Evolutionary conservation across 2,113 vertebrate species (phyloP).

Genomic region (Gnathochromis pfefferi): DNA sequence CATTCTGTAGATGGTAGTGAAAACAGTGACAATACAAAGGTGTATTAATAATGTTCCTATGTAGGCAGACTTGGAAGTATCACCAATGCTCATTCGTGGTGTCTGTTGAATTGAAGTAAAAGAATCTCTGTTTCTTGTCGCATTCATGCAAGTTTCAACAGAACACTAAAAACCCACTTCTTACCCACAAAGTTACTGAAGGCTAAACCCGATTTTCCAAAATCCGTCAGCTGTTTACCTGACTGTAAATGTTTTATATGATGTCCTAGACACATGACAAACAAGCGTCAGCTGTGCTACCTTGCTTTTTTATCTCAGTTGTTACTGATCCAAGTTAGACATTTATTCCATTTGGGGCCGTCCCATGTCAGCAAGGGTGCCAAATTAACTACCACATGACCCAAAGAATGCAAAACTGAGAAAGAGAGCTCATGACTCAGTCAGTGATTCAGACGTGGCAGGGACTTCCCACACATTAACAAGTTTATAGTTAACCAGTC

Average conservation of each 20-base stretch:
- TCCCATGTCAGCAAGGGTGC: neutral
- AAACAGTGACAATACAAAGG: neutral
- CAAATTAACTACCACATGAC: neutral
- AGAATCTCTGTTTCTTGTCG: neutral
- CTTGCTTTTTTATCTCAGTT: neutral
- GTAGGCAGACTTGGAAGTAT: neutral
- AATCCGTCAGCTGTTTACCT: neutral
- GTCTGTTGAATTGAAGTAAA: neutral
- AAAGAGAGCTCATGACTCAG: neutral
- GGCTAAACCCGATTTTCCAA: neutral
- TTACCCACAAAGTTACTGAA: neutral
- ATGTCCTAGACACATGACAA: neutral
- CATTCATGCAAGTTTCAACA: neutral
- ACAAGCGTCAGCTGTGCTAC: neutral
- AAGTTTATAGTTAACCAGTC: neutral
- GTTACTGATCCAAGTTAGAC: neutral
- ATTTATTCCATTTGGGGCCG: neutral
- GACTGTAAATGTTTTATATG: neutral
- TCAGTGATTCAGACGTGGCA: neutral
- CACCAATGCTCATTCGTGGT: neutral
- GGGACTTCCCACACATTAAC: neutral
- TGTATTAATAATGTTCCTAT: neutral
- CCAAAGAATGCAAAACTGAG: neutral
- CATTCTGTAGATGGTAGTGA: neutral
- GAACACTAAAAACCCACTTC: neutral